Percentiles rank a stretch among this genome's conserved stretches.
Conservation (phyloP, 2,797 vertebrate species). For the Rousettus madagascariensis region DNA sequence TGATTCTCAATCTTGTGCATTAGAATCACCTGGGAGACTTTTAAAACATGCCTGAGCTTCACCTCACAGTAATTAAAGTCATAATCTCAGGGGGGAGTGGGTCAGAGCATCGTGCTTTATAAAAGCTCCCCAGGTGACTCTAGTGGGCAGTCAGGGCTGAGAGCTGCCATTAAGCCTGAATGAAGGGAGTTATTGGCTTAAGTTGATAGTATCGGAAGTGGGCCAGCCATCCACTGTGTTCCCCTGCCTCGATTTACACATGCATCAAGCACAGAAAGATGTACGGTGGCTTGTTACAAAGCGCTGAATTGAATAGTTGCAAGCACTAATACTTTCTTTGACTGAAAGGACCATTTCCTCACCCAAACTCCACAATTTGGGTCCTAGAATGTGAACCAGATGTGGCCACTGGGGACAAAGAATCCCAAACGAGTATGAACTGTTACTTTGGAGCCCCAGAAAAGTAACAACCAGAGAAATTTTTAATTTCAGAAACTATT, state of each 20-base stretch:
- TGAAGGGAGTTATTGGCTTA: not conserved
- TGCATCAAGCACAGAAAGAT: not conserved
- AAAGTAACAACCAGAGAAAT: not conserved
- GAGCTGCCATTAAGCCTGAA: not conserved
- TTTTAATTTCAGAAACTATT: not conserved
- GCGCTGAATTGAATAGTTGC: not conserved
- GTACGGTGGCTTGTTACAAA: not conserved
- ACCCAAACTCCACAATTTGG: not conserved
- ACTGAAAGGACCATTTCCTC: not conserved
- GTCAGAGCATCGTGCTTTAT: not conserved
- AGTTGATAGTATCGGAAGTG: not conserved
- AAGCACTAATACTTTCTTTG: not conserved
- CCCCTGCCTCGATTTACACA: not conserved
- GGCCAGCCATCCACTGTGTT: not conserved
- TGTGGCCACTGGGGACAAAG: not conserved
- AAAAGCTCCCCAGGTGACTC: not conserved
- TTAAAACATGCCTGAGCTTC: not conserved
- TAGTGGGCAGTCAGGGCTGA: not conserved
- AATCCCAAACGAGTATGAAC: not conserved
- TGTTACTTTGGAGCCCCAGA: not conserved
- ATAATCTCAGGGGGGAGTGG: fast-evolving
- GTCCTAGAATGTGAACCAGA: not conserved
- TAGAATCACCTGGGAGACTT: not conserved
- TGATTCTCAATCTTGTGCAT: not conserved
- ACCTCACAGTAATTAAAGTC: not conserved